Evolutionary conservation across 2,888 invertebrate genomes (phyloP), one percentile per base, ranked within the genome.

Genomic region (Meganola albula): DNA sequence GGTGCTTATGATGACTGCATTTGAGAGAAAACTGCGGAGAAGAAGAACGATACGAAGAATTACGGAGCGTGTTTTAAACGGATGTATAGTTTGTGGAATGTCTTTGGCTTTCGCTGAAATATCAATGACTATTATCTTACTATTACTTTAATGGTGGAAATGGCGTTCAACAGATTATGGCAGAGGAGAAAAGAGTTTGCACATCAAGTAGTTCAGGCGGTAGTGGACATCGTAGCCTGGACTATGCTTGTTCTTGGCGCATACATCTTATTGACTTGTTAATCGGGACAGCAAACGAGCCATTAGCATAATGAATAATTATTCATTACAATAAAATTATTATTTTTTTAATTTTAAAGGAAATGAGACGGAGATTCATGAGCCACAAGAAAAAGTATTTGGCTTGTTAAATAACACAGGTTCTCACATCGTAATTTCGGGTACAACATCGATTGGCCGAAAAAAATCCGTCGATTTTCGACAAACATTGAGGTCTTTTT

Each of bases 21-120:
- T 53, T 2, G 62, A 67, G 36, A 75, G 65, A 42, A 73, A 63
- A 35, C 33, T 62, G 5, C 58, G 44, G 36, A 59, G 65, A 32
- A 58, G 35, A 26, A 58, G 53, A 31, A 44, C 53, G 42, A 29
- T 78, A 8, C 58, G 63, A 8, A 71, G 49, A 21, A 40, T 76
- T 20, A 48, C 65, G 6, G 72, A 77, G 44, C 66, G 58, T 37
- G 24, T 72, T 8, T 48, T 79, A 27, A 69, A 71, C 38, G 58
- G 56, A 6, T 69, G 71, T 32, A 40, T 83, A 4, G 35, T 77
- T 2, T 60, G 69, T 1, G 74, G 76, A 0, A 59, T 78, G 24
- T 63, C 74, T 6, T 48, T 79, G 20, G 72, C 78, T 1, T 67
- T 74, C 36, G 66, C 66, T 25, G 79, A 80, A 53, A 70, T 78